These are phyloP conservation scores for Rhagoletis pomonella DNA, from an alignment of 1,140 invertebrate genomes.

Conservation along the genomic window DNA sequence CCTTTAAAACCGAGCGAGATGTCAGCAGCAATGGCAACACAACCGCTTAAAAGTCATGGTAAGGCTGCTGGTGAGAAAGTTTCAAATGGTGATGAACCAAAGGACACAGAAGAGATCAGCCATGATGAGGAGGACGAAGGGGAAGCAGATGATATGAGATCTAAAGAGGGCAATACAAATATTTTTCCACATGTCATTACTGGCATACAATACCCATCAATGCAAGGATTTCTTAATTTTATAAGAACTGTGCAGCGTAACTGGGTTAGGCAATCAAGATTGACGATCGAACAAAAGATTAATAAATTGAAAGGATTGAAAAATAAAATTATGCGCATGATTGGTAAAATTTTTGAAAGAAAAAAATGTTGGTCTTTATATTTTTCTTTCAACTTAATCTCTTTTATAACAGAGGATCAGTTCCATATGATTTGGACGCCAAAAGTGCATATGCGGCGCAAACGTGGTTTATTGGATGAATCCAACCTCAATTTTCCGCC, in stretches of 20 bases:
- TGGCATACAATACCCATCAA: conserved; percentile 60
- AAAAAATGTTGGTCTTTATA: not conserved
- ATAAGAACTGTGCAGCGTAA: conserved; percentile 76
- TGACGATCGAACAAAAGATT: conserved; percentile 77
- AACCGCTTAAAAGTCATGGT: not conserved
- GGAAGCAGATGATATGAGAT: not conserved
- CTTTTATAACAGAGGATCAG: conserved; percentile 64
- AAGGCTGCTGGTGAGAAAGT: no score
- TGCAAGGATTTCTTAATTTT: conserved; percentile 74
- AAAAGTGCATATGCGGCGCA: conserved; percentile 63
- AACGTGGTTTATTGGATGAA: conserved; percentile 72
- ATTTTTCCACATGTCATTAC: not conserved
- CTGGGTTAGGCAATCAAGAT: conserved; percentile 76
- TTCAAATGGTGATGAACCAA: not conserved
- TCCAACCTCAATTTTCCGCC: conserved; percentile 84
- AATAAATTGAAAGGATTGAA: conserved; percentile 76
- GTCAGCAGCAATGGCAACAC: no score
- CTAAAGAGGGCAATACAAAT: conserved; percentile 14
- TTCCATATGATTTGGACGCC: conserved; percentile 66
- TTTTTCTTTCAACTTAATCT: not conserved
- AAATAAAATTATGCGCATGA: conserved; percentile 76
- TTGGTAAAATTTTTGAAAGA: conserved; percentile 74
- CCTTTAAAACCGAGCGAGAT: no score
- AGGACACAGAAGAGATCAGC: not conserved
- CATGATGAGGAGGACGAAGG: not conserved